Evolutionary conservation across 2,797 vertebrate species (phyloP).

Genomic region (Cossypha polioptera): DNA sequence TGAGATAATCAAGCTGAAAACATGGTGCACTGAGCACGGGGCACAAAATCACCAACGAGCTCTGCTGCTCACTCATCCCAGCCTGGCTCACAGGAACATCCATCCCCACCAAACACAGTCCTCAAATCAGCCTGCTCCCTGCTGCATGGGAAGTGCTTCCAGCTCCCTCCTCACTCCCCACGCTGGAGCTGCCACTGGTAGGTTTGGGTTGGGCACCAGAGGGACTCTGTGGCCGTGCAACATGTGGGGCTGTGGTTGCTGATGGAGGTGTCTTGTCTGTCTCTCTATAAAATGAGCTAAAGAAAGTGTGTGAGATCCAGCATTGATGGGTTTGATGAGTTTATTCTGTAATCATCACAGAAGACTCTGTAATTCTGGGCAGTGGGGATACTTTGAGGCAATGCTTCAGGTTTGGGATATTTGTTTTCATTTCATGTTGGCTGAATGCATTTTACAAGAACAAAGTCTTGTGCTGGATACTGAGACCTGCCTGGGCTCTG

Average conservation of each 20-base stretch:
- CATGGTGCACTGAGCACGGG: fast-evolving
- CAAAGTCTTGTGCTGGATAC: background rate
- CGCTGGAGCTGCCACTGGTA: background rate
- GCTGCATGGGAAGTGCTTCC: background rate
- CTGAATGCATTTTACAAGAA: background rate
- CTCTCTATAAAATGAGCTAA: background rate
- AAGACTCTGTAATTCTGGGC: background rate
- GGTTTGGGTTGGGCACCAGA: background rate
- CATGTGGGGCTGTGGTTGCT: background rate
- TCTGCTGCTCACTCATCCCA: background rate
- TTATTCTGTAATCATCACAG: background rate
- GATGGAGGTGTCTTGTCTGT: background rate
- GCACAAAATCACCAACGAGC: fast-evolving
- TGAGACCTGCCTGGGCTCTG: background rate
- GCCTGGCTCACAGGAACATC: fast-evolving
- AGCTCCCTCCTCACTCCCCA: background rate
- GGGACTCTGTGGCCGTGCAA: fast-evolving
- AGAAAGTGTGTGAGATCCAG: background rate
- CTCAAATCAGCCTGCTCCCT: background rate
- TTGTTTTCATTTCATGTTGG: background rate
- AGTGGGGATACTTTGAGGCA: background rate
- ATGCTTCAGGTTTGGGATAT: background rate
- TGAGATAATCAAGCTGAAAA: background rate
- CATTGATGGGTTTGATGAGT: fast-evolving
- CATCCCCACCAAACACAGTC: fast-evolving